phyloP scores from a whole-genome alignment of 2,113 vertebrate species.

The Sinocyclocheilus rhinocerous region DNA sequence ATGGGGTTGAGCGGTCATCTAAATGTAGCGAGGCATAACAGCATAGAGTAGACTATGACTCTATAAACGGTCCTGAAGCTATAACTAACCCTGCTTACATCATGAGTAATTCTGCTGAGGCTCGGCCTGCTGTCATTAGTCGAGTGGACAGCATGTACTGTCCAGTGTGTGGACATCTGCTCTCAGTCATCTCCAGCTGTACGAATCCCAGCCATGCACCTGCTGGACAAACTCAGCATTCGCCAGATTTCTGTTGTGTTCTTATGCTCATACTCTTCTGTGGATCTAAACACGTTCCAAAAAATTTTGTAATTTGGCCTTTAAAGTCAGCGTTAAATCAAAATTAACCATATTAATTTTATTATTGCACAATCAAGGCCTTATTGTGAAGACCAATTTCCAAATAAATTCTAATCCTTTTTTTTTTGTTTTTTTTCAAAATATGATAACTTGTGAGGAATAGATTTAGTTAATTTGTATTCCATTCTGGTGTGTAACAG shows the following conservation, averaged over 20 bases:
- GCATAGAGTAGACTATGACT: background rate
- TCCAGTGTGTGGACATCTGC: background rate
- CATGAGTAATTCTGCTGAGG: conserved; percentile 8
- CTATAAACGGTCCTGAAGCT: conserved; percentile 35
- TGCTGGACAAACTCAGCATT: background rate
- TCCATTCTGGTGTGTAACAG: background rate
- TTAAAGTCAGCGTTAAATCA: background rate
- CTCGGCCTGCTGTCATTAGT: background rate
- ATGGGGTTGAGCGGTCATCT: conserved; percentile 9
- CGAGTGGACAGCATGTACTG: background rate
- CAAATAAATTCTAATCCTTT: background rate
- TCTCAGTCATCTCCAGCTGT: background rate
- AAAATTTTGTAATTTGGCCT: background rate
- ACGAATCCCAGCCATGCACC: background rate
- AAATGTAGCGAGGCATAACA: conserved; percentile 29
- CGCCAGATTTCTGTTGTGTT: background rate
- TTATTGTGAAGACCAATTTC: background rate
- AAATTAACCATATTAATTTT: background rate
- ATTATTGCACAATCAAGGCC: background rate
- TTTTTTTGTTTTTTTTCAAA: background rate
- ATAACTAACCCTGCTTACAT: conserved; percentile 25
- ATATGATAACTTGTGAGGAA: background rate
- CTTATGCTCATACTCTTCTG: background rate
- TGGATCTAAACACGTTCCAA: background rate
- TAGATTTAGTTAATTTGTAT: background rate